phyloP scores from a whole-genome alignment of 2,797 vertebrate genomes.

The Coregonus sp. region DNA sequence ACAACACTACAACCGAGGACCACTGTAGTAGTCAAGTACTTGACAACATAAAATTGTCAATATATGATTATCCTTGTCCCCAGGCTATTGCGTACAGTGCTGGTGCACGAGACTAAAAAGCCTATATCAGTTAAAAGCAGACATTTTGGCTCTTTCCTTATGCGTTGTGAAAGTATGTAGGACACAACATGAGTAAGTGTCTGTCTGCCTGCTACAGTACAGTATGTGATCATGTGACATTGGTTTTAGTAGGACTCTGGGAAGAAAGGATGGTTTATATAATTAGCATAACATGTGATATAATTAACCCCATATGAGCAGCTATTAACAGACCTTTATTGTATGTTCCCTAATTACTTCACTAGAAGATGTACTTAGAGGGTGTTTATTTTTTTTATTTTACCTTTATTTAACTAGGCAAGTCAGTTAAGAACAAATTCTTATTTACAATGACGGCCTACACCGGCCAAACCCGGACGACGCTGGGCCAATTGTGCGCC shows the following conservation, averaged over 20 bases:
- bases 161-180: background rate
- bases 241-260: slow-evolving; percentile 74
- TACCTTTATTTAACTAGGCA: no score
- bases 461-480: no score
- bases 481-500: no score
- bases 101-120: no score
- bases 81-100: no score
- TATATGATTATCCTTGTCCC: no score
- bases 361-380: background rate
- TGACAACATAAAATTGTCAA: background rate
- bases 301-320: slow-evolving; percentile 68
- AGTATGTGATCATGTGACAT: slow-evolving; percentile 59
- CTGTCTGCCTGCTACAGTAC: slow-evolving; percentile 34
- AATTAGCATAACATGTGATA: slow-evolving; percentile 71
- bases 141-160: background rate
- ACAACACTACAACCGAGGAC: background rate
- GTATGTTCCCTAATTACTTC: slow-evolving; percentile 55
- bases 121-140: background rate
- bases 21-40: background rate
- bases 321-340: slow-evolving; percentile 60
- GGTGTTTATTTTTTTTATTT: no score
- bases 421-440: no score
- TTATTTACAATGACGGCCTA: no score
- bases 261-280: slow-evolving; percentile 64
- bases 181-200: background rate